Evolutionary conservation across 2,888 invertebrate species (phyloP).

Genomic region (Endomychus coccineus): DNA sequence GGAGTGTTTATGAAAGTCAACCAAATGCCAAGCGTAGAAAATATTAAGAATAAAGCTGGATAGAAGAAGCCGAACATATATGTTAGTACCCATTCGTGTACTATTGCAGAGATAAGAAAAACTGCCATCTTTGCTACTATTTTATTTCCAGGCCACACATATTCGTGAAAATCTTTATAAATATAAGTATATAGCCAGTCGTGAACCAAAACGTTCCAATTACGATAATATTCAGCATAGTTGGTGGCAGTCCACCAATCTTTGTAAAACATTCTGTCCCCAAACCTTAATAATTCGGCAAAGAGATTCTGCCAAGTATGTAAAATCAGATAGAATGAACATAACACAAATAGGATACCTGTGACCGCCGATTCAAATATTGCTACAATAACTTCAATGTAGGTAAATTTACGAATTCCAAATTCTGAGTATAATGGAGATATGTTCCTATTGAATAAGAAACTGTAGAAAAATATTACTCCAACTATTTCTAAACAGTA

Average conservation of each 20-base stretch:
- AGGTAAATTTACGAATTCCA: slow-evolving; percentile 45
- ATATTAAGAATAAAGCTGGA: slow-evolving; percentile 72
- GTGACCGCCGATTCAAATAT: slow-evolving; percentile 70
- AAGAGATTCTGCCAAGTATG: slow-evolving; percentile 90
- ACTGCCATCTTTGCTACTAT: slow-evolving; percentile 53
- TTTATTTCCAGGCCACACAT: slow-evolving; percentile 43
- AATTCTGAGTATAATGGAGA: slow-evolving; percentile 60
- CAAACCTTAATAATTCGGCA: slow-evolving; percentile 82
- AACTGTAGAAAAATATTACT: slow-evolving; percentile 73
- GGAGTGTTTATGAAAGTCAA: slow-evolving; percentile 49
- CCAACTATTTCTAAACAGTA: slow-evolving; percentile 69
- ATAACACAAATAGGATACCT: slow-evolving; percentile 51
- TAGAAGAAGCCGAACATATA: slow-evolving; percentile 76
- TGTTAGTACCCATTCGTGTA: slow-evolving; percentile 78
- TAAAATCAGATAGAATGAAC: slow-evolving; percentile 71
- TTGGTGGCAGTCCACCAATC: slow-evolving; percentile 92
- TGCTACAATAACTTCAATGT: slow-evolving; percentile 49
- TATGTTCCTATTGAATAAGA: slow-evolving; percentile 73
- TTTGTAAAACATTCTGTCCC: slow-evolving; percentile 78
- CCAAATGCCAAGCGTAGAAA: slow-evolving; percentile 60
- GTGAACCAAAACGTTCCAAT: slow-evolving; percentile 93
- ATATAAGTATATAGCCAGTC: slow-evolving; percentile 90
- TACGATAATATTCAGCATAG: slow-evolving; percentile 79
- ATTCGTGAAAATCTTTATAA: slow-evolving; percentile 60
- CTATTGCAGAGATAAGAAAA: slow-evolving; percentile 70